Percentiles rank a stretch among this genome's conserved stretches.
Conservation (phyloP, 2,113 vertebrate species). For the Mesitornis unicolor region DNA sequence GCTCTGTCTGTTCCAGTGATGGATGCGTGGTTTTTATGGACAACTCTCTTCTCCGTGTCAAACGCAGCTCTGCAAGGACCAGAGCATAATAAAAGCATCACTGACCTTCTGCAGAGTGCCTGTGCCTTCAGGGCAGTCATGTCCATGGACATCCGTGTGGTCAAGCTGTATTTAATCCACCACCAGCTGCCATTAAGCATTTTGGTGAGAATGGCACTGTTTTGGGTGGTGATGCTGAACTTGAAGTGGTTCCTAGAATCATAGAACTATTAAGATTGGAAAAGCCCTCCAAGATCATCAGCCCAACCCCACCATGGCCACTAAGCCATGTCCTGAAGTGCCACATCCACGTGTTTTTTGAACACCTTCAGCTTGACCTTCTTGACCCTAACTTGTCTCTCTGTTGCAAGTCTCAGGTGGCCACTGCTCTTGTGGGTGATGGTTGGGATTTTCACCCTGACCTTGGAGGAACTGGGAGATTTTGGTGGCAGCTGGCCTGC, state of each 20-base stretch:
- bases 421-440: neutral
- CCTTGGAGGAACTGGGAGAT: neutral
- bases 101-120: neutral
- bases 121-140: neutral
- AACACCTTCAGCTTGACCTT: too few species aligned
- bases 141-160: neutral
- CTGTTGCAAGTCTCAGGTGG: neutral
- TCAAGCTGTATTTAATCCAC: neutral
- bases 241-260: too few species aligned
- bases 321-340: too few species aligned
- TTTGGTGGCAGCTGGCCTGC: neutral
- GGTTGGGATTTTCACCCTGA: neutral
- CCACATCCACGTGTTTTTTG: too few species aligned
- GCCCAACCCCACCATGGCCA: too few species aligned
- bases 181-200: neutral
- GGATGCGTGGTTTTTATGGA: neutral
- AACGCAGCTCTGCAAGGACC: neutral
- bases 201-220: neutral
- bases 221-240: neutral
- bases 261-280: too few species aligned
- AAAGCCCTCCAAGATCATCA: too few species aligned
- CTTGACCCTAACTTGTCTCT: neutral
- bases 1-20: neutral
- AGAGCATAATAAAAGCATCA: rapidly evolving
- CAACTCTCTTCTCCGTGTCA: neutral